Base-by-base conservation (phyloP, 2,888 invertebrate genomes). In the Sericinus montela region DNA sequence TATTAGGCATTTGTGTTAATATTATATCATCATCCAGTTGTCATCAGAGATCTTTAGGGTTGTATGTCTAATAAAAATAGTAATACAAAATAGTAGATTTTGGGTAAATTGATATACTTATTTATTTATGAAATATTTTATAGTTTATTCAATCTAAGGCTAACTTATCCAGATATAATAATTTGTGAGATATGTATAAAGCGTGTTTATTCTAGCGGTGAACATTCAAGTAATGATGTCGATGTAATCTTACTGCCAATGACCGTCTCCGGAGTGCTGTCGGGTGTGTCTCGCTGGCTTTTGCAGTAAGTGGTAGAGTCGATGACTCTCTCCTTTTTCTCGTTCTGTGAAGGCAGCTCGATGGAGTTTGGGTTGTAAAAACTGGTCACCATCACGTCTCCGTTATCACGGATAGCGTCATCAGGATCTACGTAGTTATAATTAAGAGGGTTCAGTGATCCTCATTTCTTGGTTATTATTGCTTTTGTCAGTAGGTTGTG, bases 391-490 rank as follows among this genome's bases (percentile, higher is more conserved):
- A 91, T 87, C 0, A 83, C 80, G 59, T 88, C 85, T 1, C 87
- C 88, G 45, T 90, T 79, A 58, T 84, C 86, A 10, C 76, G 74
- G 47, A 90, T 90, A 7, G 91, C 91, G 71, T 92, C 92, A 30
- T 92, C 92, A 0, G 92, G 92, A 59, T 92, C 92, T 14, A 91
- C 91, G 69, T 93, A 94, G 74, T 92, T 93, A 67, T 89, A 89
- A 75, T 90, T 93, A 59, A 95, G 89, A 0, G 95, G 95, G 79
- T 95, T 95, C 51, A 16, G 95, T 95, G 58, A 96, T 95, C 51
- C 95, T 89, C 82, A 95, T 94, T 77, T 93, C 86, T 54, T 78
- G 67, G 65, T 75, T 77, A 57, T 87, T 66, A 67, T 87, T 72
- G 54, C 70, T 62, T 52, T 68, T 82, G 59, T 77, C 80, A 0